A percentile compares a stretch with the other conserved stretches of the same genome.
phyloP scores from a whole-genome alignment of 2,113 vertebrate genomes.

The Notechis scutatus region DNA sequence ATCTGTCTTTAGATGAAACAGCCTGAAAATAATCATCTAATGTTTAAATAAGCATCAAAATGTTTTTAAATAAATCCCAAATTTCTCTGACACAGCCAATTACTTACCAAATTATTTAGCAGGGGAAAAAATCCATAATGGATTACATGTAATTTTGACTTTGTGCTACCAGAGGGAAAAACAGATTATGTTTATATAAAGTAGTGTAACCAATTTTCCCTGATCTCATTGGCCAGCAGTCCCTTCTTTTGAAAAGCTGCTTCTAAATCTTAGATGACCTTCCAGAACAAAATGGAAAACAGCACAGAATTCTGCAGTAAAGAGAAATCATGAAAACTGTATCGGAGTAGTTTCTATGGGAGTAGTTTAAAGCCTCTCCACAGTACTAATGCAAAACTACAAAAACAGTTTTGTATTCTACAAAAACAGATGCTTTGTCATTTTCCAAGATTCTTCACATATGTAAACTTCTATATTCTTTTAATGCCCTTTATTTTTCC shows the following conservation, averaged over 20 bases:
- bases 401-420: background rate
- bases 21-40: background rate
- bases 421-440: background rate
- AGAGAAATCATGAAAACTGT: background rate
- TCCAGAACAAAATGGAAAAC: background rate
- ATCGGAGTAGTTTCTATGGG: background rate
- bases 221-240: background rate
- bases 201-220: background rate
- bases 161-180: background rate
- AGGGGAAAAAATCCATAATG: background rate
- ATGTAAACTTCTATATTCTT: background rate
- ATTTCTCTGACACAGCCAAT: background rate
- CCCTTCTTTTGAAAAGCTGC: background rate
- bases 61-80: background rate
- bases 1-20: background rate
- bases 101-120: background rate
- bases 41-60: background rate
- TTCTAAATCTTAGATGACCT: background rate
- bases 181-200: background rate
- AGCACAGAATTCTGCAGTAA: background rate
- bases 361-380: background rate
- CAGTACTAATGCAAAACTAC: background rate
- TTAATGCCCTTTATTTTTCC: conserved; percentile 9
- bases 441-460: background rate
- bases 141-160: background rate